Percentiles rank a stretch among this genome's conserved stretches.
Conservation (phyloP, 2,888 invertebrate species). For the Hydraecia micacea region DNA sequence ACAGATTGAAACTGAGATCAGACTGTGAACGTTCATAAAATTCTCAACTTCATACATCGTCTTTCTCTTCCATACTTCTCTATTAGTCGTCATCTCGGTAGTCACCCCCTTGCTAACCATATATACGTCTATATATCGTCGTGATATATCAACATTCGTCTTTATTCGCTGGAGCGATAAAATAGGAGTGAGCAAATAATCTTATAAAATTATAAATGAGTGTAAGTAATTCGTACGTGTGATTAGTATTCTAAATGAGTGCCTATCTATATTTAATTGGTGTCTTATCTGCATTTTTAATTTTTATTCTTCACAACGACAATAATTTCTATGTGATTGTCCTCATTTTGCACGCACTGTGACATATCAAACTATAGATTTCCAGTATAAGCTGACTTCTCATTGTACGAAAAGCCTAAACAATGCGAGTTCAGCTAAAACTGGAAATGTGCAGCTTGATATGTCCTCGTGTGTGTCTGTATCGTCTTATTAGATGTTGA, state of each 20-base stretch:
- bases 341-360: not conserved
- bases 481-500: not conserved
- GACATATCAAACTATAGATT: not conserved
- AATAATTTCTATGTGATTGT: conserved; percentile 34
- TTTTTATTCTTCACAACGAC: conserved; percentile 34
- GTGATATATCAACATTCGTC: not conserved
- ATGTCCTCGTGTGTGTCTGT: too few relatives aligned
- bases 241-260: conserved; percentile 68
- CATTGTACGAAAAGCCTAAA: too few relatives aligned
- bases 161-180: conserved; percentile 1
- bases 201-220: conserved; percentile 23
- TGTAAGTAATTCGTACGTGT: conserved; percentile 30
- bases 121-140: not conserved
- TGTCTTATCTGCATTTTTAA: conserved; percentile 47
- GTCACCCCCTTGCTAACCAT: too few relatives aligned
- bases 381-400: not conserved
- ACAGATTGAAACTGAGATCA: too few relatives aligned
- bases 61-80: too few relatives aligned
- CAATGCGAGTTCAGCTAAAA: not conserved
- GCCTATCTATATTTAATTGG: conserved; percentile 65
- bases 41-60: too few relatives aligned
- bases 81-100: too few relatives aligned
- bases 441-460: not conserved
- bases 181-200: conserved; percentile 29
- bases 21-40: too few relatives aligned